phyloP scores from a whole-genome alignment of 2,888 invertebrate genomes.

The Hemistola chrysoprasaria region DNA sequence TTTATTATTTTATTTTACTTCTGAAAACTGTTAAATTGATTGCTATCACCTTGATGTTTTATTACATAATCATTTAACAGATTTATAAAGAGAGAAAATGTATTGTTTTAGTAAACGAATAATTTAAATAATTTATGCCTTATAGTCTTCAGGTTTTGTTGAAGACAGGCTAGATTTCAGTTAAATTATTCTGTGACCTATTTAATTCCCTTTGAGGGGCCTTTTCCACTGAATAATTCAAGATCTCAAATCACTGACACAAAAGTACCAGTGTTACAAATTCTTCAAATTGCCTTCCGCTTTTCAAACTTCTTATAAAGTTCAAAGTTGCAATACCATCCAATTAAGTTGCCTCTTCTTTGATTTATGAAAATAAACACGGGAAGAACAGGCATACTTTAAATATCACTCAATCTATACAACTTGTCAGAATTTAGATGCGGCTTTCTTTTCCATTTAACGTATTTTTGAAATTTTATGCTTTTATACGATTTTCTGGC shows the following conservation, averaged over 20 bases:
- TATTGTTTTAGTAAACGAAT: too few species aligned
- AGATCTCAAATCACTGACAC: conserved; percentile 16
- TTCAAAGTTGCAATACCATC: conserved; percentile 13
- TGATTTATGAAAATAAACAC: conserved; percentile 24
- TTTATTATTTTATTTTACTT: too few species aligned
- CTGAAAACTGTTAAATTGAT: too few species aligned
- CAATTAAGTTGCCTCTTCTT: conserved; percentile 18
- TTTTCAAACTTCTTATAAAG: not conserved
- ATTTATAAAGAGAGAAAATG: too few species aligned
- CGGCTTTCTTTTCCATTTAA: too few species aligned
- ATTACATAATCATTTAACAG: too few species aligned
- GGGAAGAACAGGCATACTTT: conserved; percentile 20
- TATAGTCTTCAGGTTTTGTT: not conserved
- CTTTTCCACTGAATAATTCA: conserved; percentile 18
- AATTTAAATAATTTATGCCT: not conserved
- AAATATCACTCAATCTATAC: too few species aligned
- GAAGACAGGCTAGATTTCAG: conserved; percentile 2
- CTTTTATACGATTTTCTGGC: too few species aligned
- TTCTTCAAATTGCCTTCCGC: not conserved
- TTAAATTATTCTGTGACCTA: not conserved
- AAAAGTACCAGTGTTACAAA: conserved; percentile 5
- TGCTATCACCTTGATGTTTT: too few species aligned
- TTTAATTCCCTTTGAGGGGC: not conserved
- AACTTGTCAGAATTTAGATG: too few species aligned
- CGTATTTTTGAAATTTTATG: too few species aligned